Conservation (phyloP, 2,113 vertebrate genomes). For the Meriones unguiculatus region DNA sequence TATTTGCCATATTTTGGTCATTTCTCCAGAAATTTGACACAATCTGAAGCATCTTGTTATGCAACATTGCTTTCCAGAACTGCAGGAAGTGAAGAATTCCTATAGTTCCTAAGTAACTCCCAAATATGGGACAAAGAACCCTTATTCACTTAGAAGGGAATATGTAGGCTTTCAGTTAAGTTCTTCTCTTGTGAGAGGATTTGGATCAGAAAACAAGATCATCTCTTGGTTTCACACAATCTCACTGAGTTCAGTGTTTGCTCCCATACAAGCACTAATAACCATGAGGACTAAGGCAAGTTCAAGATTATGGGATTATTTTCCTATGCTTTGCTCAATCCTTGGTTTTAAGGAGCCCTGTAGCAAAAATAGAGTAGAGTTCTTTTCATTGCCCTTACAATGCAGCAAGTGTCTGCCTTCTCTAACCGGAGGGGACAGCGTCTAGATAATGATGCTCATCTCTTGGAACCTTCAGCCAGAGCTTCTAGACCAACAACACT, state of each 20-base stretch:
- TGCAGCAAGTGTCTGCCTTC: background rate
- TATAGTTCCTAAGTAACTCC: background rate
- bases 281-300: background rate
- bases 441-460: background rate
- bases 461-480: background rate
- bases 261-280: background rate
- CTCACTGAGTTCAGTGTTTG: background rate
- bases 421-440: slow-evolving; percentile 4
- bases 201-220: slow-evolving; percentile 18
- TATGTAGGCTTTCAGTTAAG: slow-evolving; percentile 31
- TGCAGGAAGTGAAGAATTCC: background rate
- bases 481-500: background rate
- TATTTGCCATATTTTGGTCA: slow-evolving; percentile 19
- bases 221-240: background rate
- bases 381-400: background rate
- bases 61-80: background rate
- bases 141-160: background rate
- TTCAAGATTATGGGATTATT: background rate
- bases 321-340: slow-evolving; percentile 19
- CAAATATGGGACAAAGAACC: background rate
- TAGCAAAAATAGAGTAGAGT: slow-evolving; percentile 31
- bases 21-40: slow-evolving; percentile 54
- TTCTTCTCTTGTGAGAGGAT: slow-evolving; percentile 41
- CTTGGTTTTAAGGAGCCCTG: slow-evolving; percentile 6
- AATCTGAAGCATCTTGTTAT: slow-evolving; percentile 8